A percentile compares a stretch with the other conserved stretches of the same genome.
Conservation (phyloP, 2,888 invertebrate species). For the Panorpa germanica region DNA sequence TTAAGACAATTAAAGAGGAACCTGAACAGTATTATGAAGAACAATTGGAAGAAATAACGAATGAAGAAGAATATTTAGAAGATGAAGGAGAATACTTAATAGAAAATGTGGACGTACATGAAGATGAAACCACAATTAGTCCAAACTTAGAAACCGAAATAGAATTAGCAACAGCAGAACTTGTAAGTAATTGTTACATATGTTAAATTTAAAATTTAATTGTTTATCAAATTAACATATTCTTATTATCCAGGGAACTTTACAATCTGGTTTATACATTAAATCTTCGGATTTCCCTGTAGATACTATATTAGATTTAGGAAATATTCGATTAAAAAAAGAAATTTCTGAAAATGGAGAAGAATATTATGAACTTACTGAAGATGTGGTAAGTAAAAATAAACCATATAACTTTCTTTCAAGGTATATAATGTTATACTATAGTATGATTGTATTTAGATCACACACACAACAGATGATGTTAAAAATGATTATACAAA, state of each 20-base stretch:
- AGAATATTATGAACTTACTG: constrained; percentile 5
- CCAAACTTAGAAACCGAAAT: too few relatives aligned
- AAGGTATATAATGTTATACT: constrained; percentile 1
- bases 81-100: neutral
- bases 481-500: too few relatives aligned
- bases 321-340: too few relatives aligned
- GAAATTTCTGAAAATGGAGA: constrained; percentile 1
- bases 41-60: neutral
- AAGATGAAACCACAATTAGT: too few relatives aligned
- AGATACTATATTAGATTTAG: too few relatives aligned
- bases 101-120: constrained; percentile 3
- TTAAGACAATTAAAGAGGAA: neutral
- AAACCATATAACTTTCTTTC: too few relatives aligned
- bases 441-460: neutral
- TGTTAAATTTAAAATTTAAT: constrained; percentile 6
- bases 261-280: too few relatives aligned
- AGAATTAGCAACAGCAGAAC: too few relatives aligned
- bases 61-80: constrained; percentile 3
- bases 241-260: too few relatives aligned
- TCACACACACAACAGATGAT: neutral
- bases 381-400: neutral
- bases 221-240: too few relatives aligned
- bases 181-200: constrained; percentile 2
- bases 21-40: neutral
- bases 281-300: neutral